A percentile compares a stretch with the other conserved stretches of the same genome.
Evolutionary conservation across 2,888 invertebrate genomes (phyloP).

Genomic region (Acanthosepion pharaonis): DNA sequence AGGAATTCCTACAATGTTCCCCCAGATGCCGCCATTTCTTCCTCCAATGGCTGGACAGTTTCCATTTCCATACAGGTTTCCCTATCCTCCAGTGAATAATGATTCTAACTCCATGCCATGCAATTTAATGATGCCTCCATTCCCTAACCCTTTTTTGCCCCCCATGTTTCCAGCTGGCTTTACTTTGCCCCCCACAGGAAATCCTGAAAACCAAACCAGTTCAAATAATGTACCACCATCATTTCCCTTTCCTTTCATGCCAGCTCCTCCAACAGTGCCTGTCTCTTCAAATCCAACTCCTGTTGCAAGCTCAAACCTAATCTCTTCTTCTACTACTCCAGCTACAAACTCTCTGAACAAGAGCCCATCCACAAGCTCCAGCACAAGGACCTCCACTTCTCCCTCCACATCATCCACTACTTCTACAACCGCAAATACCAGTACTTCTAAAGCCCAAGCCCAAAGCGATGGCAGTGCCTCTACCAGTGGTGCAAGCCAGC

Average conservation of each 20-base stretch:
- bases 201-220: constrained; percentile 49
- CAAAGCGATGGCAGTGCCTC: neutral
- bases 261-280: constrained; percentile 51
- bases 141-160: constrained; percentile 54
- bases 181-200: constrained; percentile 6
- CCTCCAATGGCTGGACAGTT: constrained; percentile 53
- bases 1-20: constrained; percentile 25
- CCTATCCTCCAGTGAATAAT: neutral
- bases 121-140: constrained; percentile 49
- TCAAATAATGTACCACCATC: constrained; percentile 54
- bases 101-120: constrained; percentile 24
- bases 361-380: neutral
- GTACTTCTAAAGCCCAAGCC: neutral
- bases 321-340: constrained; percentile 49
- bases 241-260: constrained; percentile 53
- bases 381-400: neutral
- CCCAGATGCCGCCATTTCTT: constrained; percentile 24
- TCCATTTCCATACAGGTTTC: constrained; percentile 36
- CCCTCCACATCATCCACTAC: constrained; percentile 37
- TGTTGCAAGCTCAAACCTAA: constrained; percentile 50
- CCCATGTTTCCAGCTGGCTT: constrained; percentile 52
- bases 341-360: neutral
- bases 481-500: neutral
- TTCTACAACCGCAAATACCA: neutral
- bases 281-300: constrained; percentile 49